Evolutionary conservation across 2,797 vertebrate genomes (phyloP), one percentile per base, ranked within the genome.

Genomic region (Pantherophis alleghaniensis): DNA sequence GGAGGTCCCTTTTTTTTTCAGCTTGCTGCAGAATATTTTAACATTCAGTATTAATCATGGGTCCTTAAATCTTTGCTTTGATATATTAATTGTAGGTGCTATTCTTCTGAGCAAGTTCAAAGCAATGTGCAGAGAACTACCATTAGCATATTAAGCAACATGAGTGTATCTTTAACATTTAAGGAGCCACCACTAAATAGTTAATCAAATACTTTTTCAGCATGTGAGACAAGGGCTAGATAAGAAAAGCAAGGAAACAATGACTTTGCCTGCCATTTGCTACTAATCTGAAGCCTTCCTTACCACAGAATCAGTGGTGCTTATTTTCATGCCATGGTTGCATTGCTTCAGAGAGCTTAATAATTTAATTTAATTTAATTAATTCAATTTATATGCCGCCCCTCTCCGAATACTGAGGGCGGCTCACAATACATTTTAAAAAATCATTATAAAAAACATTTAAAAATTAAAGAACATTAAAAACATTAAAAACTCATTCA

Each of bases 91-190:
- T 28, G 32, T 32, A 56, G 2, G 18, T 88, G 28, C 56, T 47
- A 61, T 16, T 61, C 7, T 47, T 51, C 22, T 89, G 88, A 53
- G 42, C 26, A 51, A 89, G n/a, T 53, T 79, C n/a, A 74, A 53
- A 79, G 5, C 42, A 66, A n/a, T 28, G 20, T 59, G 5, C 32
- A 57, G 56, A 59, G 74, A 47, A 22, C 37, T 83, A 47, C 47
- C 69, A 79, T 86, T 96, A 95, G 32, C n/a, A 83, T 92, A 92
- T 94, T 74, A 92, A 87, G 55, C 53, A 88, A 61, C n/a, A 90
- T 95, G 94, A 92, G 92, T 69, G 55, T 26, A 42, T 88, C 89
- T 95, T 88, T 69, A 93, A 93, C 94, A 89, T 95, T 69, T 92
- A 63, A 93, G 74, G 87, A 89, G 42, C 28, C 28, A 90, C 92